Conservation (phyloP, 2,797 vertebrate species). For the Champsocephalus esox region DNA sequence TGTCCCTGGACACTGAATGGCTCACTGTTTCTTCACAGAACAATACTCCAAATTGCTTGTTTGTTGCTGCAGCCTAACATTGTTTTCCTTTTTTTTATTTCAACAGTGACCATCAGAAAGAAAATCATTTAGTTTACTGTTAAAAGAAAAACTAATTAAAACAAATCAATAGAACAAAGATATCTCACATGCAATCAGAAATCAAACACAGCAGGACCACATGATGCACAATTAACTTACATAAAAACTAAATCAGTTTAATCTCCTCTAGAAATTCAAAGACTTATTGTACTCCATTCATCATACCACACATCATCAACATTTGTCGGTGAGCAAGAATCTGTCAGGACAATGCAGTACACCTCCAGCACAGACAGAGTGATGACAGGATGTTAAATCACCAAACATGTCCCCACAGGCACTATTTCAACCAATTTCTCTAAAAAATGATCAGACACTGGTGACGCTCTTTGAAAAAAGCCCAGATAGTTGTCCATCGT, state of each 20-base stretch:
- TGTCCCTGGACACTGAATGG: neutral
- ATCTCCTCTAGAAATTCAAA: slow-evolving; percentile 27
- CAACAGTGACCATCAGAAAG: neutral
- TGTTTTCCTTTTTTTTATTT: neutral
- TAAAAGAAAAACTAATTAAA: too few species aligned
- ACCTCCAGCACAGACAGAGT: slow-evolving; percentile 22
- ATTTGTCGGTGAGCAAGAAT: slow-evolving; percentile 26
- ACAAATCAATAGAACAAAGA: slow-evolving; percentile 1
- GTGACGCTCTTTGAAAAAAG: slow-evolving; percentile 9
- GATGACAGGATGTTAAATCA: slow-evolving; percentile 61
- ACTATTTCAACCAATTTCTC: slow-evolving; percentile 18
- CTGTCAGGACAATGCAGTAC: slow-evolving; percentile 9
- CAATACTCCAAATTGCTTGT: neutral
- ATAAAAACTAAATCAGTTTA: slow-evolving; percentile 28
- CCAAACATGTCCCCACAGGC: slow-evolving; percentile 34
- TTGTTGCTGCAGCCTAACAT: neutral
- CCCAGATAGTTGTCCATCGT: neutral
- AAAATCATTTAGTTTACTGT: too few species aligned
- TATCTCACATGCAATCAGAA: neutral
- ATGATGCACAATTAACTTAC: slow-evolving; percentile 12
- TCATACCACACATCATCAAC: slow-evolving; percentile 54
- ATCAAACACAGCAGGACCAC: slow-evolving; percentile 6
- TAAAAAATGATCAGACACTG: slow-evolving; percentile 11
- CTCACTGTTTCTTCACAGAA: neutral
- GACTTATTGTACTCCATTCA: slow-evolving; percentile 29